Evolutionary conservation across 1,140 invertebrate species (phyloP), one percentile per base, ranked within the genome.

Genomic region (Platyura marginata): DNA sequence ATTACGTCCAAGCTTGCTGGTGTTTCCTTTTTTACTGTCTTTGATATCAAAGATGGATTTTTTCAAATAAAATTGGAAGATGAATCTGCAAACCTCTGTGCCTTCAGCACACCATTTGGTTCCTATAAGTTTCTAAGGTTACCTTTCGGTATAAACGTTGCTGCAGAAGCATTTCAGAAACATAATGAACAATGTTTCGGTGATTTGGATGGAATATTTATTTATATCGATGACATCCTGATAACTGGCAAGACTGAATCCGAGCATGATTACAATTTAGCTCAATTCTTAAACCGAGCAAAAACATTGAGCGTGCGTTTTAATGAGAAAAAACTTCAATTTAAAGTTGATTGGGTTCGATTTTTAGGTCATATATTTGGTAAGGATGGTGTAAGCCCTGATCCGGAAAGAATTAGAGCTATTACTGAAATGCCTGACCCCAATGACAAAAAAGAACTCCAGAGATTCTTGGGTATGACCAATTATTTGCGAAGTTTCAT

Each of bases 81-180:
- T 11, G 10, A 43, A 32, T 44, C 41, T 18, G 16, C 11, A 19
- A 37, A 43, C 3, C 21, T 37, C 18, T 43, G 41, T 18, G 43
- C 45, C 10, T 46, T 46, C 25, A 22, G n/a, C 22, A 61, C 56
- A 2, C 56, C 56, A 3, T 49, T 61, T 8, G 61, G 61, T 2
- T 44, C 56, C 4, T 67, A 38, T 20, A 39, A 51, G 34, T 69
- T 62, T 43, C 52, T 47, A 16, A 48, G 61, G 2, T 57, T 69
- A 55, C 56, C 63, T 0, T 63, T 67, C 49, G 65, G 66, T 2
- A 47, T 68, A 3, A 42, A 45, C 4, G 55, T 58, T 38, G 52
- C 52, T 33, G 48, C 54, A 16, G 60, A 57, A 43, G 47, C 54
- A 1, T 66, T 64, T 46, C 55, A 61, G 44, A 42, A 41, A 38